Evolutionary conservation across 2,888 invertebrate species (phyloP).

Genomic region (Eremobia ochroleuca): DNA sequence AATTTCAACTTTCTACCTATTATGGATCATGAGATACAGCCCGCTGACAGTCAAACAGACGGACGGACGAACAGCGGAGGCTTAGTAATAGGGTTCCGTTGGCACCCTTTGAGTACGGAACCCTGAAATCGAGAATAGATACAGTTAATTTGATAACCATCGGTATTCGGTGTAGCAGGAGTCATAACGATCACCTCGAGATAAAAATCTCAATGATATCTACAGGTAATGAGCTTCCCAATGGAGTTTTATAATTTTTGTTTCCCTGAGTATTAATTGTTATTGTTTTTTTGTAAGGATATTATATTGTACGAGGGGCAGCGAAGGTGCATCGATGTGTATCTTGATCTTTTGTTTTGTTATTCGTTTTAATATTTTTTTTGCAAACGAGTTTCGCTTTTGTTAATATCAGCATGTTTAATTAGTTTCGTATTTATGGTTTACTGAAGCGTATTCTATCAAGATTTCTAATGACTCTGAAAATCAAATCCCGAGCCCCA

Average conservation of each 20-base stretch:
- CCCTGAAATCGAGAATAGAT: slow-evolving; percentile 5
- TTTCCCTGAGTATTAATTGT: slow-evolving; percentile 31
- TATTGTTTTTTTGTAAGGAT: slow-evolving; percentile 17
- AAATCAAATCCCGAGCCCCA: too few species aligned
- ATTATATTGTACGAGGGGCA: background rate
- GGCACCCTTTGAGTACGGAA: background rate
- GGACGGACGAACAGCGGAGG: background rate
- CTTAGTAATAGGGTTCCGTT: background rate
- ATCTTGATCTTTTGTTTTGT: background rate
- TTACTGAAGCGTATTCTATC: background rate
- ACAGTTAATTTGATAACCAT: slow-evolving; percentile 42
- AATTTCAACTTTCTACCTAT: too few species aligned
- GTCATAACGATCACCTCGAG: slow-evolving; percentile 18
- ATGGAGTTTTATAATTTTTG: slow-evolving; percentile 32
- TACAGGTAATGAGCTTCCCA: slow-evolving; percentile 42
- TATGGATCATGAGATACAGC: background rate
- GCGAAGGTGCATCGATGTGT: background rate
- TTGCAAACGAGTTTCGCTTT: background rate
- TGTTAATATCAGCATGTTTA: background rate
- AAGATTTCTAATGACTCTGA: background rate
- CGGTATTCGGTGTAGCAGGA: slow-evolving; percentile 20
- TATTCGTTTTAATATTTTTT: background rate
- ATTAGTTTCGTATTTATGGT: too few species aligned
- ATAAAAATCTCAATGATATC: slow-evolving; percentile 56
- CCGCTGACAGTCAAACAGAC: background rate